phyloP scores from a whole-genome alignment of 2,888 invertebrate species.

The Callosobruchus maculatus region DNA sequence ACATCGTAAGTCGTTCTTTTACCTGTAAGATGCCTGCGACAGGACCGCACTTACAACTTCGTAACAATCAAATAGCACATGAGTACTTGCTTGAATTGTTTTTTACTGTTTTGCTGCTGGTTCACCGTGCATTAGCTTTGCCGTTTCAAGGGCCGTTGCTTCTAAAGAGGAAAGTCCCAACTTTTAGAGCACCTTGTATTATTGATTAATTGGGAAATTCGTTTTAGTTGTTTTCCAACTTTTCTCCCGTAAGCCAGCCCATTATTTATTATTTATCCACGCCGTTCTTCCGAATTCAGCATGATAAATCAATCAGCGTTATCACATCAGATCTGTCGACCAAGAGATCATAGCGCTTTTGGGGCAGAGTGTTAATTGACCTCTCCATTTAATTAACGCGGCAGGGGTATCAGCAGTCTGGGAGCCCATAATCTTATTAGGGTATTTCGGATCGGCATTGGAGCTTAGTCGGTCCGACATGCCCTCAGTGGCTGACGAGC shows the following conservation, averaged over 20 bases:
- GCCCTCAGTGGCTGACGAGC: neutral
- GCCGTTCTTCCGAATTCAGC: neutral
- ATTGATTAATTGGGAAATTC: too few relatives aligned
- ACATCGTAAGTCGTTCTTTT: too few relatives aligned
- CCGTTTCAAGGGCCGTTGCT: too few relatives aligned
- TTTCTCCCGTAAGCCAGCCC: too few relatives aligned
- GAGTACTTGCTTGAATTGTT: too few relatives aligned
- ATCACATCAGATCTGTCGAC: neutral
- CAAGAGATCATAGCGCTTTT: neutral
- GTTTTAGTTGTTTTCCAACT: neutral
- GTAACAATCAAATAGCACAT: too few relatives aligned
- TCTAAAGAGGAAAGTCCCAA: too few relatives aligned
- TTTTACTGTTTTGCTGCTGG: too few relatives aligned
- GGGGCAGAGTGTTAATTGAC: neutral
- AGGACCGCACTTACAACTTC: too few relatives aligned
- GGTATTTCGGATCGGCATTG: neutral
- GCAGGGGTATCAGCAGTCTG: neutral
- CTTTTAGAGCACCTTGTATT: too few relatives aligned
- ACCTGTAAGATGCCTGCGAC: too few relatives aligned
- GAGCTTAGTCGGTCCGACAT: neutral
- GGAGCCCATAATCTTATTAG: neutral
- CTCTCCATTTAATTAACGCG: neutral
- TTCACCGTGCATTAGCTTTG: too few relatives aligned
- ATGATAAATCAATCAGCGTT: neutral
- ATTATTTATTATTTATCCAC: neutral